A percentile compares a stretch with the other conserved stretches of the same genome.
Conservation (phyloP, 2,888 invertebrate genomes). For the Calliopum simillimum region DNA sequence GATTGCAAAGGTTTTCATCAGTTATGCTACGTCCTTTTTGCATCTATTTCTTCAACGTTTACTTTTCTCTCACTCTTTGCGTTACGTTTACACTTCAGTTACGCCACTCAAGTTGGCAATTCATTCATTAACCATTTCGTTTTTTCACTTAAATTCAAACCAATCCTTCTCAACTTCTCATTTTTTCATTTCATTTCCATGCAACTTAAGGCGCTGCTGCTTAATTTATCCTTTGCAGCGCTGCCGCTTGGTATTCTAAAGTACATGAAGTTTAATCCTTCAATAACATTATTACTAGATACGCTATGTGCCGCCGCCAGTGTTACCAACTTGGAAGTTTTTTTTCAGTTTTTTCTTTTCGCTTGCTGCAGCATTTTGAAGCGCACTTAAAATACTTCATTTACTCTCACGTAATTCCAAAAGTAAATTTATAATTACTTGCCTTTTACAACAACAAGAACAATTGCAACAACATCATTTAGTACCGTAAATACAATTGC, state of each 20-base stretch:
- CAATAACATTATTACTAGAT: conserved; percentile 25
- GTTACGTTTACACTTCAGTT: not conserved
- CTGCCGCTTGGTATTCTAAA: not conserved
- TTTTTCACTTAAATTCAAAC: not conserved
- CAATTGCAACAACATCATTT: not conserved
- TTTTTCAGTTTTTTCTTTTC: not conserved
- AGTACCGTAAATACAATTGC: not conserved
- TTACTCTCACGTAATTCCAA: conserved; percentile 30
- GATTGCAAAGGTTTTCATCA: not conserved
- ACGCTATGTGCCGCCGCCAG: not conserved
- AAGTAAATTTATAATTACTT: conserved; percentile 33
- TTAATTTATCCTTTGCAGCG: not conserved
- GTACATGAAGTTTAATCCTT: conserved; percentile 30
- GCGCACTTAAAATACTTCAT: conserved; percentile 29
- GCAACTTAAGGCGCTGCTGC: not conserved
- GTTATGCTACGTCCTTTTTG: not conserved
- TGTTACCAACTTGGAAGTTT: conserved; percentile 11
- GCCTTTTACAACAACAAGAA: conserved; percentile 5
- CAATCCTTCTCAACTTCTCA: not conserved
- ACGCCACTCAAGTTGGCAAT: not conserved
- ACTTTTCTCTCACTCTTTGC: not conserved
- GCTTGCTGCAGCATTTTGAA: not conserved
- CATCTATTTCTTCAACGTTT: not conserved
- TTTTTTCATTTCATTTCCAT: not conserved
- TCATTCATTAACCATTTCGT: conserved; percentile 4